Base-by-base conservation (phyloP, 2,797 vertebrate genomes). In the Margarornis squamiger region DNA sequence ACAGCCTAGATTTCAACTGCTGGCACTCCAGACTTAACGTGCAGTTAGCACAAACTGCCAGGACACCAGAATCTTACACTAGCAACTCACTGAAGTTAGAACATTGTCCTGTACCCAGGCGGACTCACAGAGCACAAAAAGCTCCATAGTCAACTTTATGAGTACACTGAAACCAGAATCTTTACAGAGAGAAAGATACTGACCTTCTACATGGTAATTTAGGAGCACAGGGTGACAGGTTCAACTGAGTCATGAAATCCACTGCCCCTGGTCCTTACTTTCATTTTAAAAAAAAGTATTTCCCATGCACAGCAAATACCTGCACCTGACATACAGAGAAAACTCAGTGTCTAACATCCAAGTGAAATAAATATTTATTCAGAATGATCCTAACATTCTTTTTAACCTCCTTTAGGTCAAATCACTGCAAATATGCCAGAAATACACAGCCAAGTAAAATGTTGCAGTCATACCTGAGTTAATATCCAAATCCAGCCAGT, bases 351-450 rank as follows among this genome's bases (percentile, higher is more conserved):
- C 73, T 72, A 70, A 62, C 30, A 90, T 10, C 3, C 0, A 0
- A 76, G 38, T 67, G 32, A 90, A 86, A 76, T 24, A 84, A 84
- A 54, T 46, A 70, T 57, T 51, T 76, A 84, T 27, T 78, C 82
- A 81, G 32, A 62, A 66, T 10, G 9, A 94, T 52, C 14, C 49
- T 34, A 63, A 72, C 16, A 57, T 36, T 82, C 7, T 24, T 68
- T 92, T 87, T 91, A 95, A 93, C 49, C 41, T 94, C 57, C 55
- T 91, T 58, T 61, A 66, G 45, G 41, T 63, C 63, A 79, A 76
- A 82, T 59, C 38, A 57, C 48, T 49, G 59, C 63, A 95, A 79
- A 92, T 41, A 89, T 10, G 63, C 48, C 80, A 88, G 46, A 81
- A 87, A 70, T 34, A 88, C 1, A 65, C 36, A 85, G 29, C 21